Evolutionary conservation across 1,140 invertebrate genomes (phyloP).

Genomic region (Phthorimaea operculella): DNA sequence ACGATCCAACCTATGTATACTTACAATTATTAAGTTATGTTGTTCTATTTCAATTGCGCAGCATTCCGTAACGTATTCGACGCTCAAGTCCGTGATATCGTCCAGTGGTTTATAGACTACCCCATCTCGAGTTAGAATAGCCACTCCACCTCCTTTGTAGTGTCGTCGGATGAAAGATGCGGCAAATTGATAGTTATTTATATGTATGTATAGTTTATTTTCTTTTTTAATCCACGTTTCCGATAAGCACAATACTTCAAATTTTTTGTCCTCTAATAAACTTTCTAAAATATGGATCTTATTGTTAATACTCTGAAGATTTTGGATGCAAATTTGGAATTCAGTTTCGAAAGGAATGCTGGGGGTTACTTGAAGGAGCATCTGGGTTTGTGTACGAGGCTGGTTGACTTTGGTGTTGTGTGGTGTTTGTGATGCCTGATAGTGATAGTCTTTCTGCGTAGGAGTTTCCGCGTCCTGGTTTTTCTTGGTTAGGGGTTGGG

Average conservation of each 20-base stretch:
- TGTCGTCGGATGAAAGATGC: background rate
- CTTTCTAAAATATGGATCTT: background rate
- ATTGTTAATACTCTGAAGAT: background rate
- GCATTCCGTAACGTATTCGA: background rate
- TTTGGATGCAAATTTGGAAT: background rate
- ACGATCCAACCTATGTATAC: no score
- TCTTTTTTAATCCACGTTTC: background rate
- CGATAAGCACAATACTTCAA: background rate
- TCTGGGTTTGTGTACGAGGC: no score
- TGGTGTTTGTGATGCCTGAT: no score
- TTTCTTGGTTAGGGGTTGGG: no score
- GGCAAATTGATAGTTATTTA: background rate
- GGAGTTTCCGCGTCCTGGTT: background rate
- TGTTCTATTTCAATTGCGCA: constrained; percentile 4
- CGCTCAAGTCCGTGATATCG: background rate
- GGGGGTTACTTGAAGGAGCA: no score
- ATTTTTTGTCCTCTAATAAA: background rate
- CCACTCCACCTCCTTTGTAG: background rate
- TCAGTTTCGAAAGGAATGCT: background rate
- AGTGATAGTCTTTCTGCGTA: background rate
- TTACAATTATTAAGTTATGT: no score
- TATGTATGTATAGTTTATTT: background rate
- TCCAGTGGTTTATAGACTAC: background rate
- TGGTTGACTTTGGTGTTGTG: background rate
- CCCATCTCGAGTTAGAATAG: background rate